Evolutionary conservation across 2,113 vertebrate genomes (phyloP).

Genomic region (Myanophis thanlyinensis): DNA sequence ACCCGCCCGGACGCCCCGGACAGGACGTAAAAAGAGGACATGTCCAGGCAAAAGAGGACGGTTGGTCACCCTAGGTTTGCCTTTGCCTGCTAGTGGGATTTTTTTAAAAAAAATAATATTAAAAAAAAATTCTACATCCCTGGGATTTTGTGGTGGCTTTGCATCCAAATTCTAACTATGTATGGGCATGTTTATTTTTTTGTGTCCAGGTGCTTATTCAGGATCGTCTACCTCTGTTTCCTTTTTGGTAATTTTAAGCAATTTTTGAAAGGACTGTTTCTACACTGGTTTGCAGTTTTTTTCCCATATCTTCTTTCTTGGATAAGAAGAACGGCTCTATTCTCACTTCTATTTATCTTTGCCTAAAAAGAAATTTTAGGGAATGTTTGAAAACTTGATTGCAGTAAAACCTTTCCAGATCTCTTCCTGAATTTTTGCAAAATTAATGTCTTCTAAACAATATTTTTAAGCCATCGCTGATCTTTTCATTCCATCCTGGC

Average conservation of each 20-base stretch:
- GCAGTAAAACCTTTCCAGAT: neutral
- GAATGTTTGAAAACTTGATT: neutral
- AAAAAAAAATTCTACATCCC: neutral
- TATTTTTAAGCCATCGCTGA: neutral
- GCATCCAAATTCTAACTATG: neutral
- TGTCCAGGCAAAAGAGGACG: too few relatives aligned
- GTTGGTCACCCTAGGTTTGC: too few relatives aligned
- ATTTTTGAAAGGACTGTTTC: neutral
- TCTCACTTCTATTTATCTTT: neutral
- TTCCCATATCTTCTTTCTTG: neutral
- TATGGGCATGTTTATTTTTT: neutral
- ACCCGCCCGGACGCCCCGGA: too few relatives aligned
- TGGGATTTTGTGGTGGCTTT: neutral
- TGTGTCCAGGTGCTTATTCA: too few relatives aligned
- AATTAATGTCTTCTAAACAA: neutral
- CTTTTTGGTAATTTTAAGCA: neutral
- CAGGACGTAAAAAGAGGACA: too few relatives aligned
- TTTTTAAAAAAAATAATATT: neutral
- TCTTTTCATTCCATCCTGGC: neutral
- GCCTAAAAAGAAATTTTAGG: neutral
- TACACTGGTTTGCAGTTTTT: neutral
- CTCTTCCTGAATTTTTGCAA: neutral
- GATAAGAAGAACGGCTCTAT: neutral
- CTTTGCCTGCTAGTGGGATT: neutral
- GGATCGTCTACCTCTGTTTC: neutral